A percentile compares a stretch with the other conserved stretches of the same genome.
These are phyloP conservation scores for Watsonalla cultraria DNA, from an alignment of 2,888 invertebrate species.

Conservation along the genomic window DNA sequence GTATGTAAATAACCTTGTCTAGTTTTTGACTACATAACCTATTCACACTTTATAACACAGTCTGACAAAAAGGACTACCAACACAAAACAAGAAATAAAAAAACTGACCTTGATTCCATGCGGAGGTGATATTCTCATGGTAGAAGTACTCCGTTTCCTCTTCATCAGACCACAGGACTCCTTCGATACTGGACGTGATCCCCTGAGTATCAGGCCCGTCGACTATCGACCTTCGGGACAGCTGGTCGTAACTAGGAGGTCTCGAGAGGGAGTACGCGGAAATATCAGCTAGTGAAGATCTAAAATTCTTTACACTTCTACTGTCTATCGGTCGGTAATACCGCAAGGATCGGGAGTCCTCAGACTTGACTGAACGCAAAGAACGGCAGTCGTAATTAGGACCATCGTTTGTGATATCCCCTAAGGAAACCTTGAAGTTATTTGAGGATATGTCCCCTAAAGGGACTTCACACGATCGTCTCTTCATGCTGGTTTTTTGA, in stretches of 20 bases:
- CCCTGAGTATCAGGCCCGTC: conserved; percentile 58
- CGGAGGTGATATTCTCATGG: conserved; percentile 69
- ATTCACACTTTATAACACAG: too few relatives aligned
- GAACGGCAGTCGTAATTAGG: conserved; percentile 61
- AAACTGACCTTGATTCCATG: conserved; percentile 71
- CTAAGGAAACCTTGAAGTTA: conserved; percentile 70
- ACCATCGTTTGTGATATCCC: conserved; percentile 57
- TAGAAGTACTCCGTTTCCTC: conserved; percentile 75
- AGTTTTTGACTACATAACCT: too few relatives aligned
- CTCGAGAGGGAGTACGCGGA: conserved; percentile 53
- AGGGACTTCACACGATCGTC: conserved; percentile 70
- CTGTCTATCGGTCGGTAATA: conserved; percentile 67
- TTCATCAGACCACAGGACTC: conserved; percentile 75
- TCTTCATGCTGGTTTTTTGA: conserved; percentile 70
- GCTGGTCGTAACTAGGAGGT: conserved; percentile 68
- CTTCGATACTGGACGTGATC: conserved; percentile 74
- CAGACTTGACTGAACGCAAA: conserved; percentile 57
- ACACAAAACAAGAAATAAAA: too few relatives aligned
- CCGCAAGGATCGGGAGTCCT: conserved; percentile 51
- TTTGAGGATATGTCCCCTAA: conserved; percentile 67
- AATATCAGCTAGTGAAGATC: conserved; percentile 65
- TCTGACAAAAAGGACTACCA: too few relatives aligned
- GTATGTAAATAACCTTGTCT: too few relatives aligned
- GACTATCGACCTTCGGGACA: conserved; percentile 64
- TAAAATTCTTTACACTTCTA: conserved; percentile 65